Percentiles rank a stretch among this genome's conserved stretches.
These are phyloP conservation scores for Mola mola DNA, from an alignment of 2,113 vertebrate genomes.

Conservation along the genomic window DNA sequence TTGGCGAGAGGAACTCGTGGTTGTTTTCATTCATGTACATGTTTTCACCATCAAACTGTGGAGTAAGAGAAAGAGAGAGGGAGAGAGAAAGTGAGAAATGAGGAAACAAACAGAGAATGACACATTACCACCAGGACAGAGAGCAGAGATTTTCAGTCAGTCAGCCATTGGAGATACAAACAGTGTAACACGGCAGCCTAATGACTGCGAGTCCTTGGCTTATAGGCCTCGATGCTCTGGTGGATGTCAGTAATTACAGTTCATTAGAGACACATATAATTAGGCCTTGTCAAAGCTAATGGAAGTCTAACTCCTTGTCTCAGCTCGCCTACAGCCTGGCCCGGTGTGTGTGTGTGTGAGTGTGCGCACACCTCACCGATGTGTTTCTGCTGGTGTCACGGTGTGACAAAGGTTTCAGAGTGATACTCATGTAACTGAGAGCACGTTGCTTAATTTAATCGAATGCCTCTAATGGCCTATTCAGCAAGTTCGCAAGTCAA, in stretches of 20 bases:
- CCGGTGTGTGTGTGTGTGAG: slow-evolving; percentile 23
- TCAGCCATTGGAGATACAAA: slow-evolving; percentile 43
- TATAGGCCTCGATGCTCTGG: slow-evolving; percentile 72
- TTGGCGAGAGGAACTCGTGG: slow-evolving; percentile 94
- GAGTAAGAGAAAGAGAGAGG: slow-evolving; percentile 56
- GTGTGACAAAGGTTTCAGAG: slow-evolving; percentile 47
- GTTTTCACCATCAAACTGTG: slow-evolving; percentile 99
- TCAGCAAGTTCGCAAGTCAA: slow-evolving; percentile 17
- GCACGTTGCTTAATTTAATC: neutral
- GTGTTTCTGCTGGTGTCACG: slow-evolving; percentile 43
- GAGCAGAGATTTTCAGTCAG: slow-evolving; percentile 52
- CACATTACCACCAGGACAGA: slow-evolving; percentile 28
- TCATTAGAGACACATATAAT: slow-evolving; percentile 81
- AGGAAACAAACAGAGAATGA: slow-evolving; percentile 20
- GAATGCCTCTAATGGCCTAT: slow-evolving; percentile 1
- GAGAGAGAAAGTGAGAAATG: slow-evolving; percentile 39
- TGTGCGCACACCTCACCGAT: slow-evolving; percentile 44
- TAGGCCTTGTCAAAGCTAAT: slow-evolving; percentile 76
- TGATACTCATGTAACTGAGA: slow-evolving; percentile 43
- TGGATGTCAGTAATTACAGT: slow-evolving; percentile 81
- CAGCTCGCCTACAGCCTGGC: slow-evolving; percentile 50
- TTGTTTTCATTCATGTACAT: slow-evolving; percentile 98
- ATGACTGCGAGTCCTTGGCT: slow-evolving; percentile 73
- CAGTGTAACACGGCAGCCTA: slow-evolving; percentile 62
- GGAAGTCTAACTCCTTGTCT: slow-evolving; percentile 68